Conservation (phyloP, 2,888 invertebrate species). For the Sinotaia quadrata region DNA sequence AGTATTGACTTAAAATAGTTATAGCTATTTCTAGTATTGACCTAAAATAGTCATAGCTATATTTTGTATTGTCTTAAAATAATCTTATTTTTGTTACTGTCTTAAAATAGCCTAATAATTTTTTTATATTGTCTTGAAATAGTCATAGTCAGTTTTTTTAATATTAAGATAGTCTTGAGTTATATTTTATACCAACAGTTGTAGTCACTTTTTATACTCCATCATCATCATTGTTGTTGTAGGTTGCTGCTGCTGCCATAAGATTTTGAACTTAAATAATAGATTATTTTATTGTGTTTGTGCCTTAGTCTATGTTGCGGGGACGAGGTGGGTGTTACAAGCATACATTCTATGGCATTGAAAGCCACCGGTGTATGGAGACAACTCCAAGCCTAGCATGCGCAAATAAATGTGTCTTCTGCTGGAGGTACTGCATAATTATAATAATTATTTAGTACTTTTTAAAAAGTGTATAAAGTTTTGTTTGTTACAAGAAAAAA, state of each 20-base stretch:
- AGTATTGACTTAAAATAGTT: too few species aligned
- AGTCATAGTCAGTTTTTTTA: not conserved
- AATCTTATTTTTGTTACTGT: too few species aligned
- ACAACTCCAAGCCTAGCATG: conserved; percentile 77
- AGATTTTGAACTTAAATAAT: not conserved
- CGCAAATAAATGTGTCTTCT: conserved; percentile 78
- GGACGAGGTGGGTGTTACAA: conserved; percentile 78
- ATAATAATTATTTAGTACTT: too few species aligned
- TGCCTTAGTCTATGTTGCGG: conserved; percentile 73
- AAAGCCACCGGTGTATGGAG: conserved; percentile 78
- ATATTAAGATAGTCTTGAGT: not conserved
- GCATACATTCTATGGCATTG: conserved; percentile 78
- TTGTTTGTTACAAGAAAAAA: too few species aligned
- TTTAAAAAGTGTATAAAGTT: too few species aligned
- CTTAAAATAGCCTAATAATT: too few species aligned
- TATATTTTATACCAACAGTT: not conserved
- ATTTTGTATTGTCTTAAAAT: too few species aligned
- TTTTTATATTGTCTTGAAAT: too few species aligned
- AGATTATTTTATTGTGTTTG: not conserved
- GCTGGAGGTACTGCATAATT: conserved; percentile 77
- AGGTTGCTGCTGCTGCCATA: not conserved
- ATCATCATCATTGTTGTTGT: not conserved
- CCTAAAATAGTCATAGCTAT: too few species aligned
- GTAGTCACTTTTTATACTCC: not conserved
- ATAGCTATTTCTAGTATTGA: too few species aligned